A percentile compares a stretch with the other conserved stretches of the same genome.
Evolutionary conservation across 1,140 invertebrate species (phyloP).

Genomic region (Zaprionus tsacasi): DNA sequence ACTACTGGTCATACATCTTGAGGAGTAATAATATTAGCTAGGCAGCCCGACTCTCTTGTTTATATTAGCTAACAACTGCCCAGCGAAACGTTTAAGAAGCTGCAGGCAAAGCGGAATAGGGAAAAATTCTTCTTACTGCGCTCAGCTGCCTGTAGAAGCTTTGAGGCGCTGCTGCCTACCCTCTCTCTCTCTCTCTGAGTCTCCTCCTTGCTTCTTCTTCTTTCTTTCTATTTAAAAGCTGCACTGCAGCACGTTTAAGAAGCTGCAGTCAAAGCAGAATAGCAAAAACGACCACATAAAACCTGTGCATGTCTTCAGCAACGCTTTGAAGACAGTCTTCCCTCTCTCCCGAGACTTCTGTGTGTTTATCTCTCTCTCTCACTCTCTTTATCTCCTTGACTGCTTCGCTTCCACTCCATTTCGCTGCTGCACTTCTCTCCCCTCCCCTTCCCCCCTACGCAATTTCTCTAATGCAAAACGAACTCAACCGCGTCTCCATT

Average conservation of each 20-base stretch:
- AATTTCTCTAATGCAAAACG: conserved; percentile 60
- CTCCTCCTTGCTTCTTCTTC: too few relatives aligned
- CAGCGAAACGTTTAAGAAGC: not conserved
- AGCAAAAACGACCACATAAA: too few relatives aligned
- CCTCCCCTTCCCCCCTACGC: not conserved
- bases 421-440: conserved; percentile 13
- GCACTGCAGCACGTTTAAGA: not conserved
- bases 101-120: not conserved
- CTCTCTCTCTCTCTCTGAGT: not conserved
- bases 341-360: not conserved
- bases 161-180: too few relatives aligned
- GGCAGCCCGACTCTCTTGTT: not conserved
- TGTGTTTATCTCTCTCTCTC: not conserved
- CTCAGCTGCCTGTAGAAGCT: too few relatives aligned
- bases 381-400: not conserved
- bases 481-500: conserved; percentile 24
- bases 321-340: too few relatives aligned
- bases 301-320: too few relatives aligned
- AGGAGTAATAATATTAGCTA: not conserved
- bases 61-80: not conserved
- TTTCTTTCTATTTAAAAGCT: not conserved
- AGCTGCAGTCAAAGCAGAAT: not conserved
- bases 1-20: not conserved
- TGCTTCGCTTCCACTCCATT: conserved; percentile 12
- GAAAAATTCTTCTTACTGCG: not conserved